Evolutionary conservation across 2,888 invertebrate species (phyloP).

Genomic region (Ptychoptera albimana): DNA sequence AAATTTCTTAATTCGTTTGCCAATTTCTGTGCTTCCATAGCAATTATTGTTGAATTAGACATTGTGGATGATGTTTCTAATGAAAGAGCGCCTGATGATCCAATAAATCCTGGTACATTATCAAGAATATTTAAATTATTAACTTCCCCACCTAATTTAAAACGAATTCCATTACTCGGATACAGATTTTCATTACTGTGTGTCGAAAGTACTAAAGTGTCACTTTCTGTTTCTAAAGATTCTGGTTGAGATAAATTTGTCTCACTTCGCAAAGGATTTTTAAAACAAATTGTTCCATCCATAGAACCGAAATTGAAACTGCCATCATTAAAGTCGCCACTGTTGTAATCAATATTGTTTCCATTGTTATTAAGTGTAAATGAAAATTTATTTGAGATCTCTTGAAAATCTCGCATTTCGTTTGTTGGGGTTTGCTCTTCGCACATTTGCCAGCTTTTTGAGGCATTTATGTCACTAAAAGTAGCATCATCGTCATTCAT

Average conservation of each 20-base stretch:
- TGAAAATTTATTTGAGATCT: too few relatives aligned
- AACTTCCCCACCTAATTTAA: constrained; percentile 25
- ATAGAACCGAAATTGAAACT: too few relatives aligned
- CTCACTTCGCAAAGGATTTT: too few relatives aligned
- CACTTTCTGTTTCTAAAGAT: constrained; percentile 21
- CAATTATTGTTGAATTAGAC: constrained; percentile 54
- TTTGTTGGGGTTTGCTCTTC: constrained; percentile 24
- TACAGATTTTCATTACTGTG: too few relatives aligned
- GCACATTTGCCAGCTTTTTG: constrained; percentile 10
- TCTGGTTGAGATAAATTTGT: constrained; percentile 15
- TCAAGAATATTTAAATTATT: constrained; percentile 15
- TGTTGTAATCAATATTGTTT: too few relatives aligned
- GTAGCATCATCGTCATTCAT: constrained; percentile 30
- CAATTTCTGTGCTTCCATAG: constrained; percentile 57
- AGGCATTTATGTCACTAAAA: constrained; percentile 8
- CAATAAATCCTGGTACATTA: constrained; percentile 11
- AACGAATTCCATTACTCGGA: constrained; percentile 14
- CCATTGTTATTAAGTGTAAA: too few relatives aligned
- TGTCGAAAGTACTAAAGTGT: constrained; percentile 14
- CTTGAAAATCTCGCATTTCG: constrained; percentile 14
- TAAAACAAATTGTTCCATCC: too few relatives aligned
- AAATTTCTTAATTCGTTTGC: constrained; percentile 34
- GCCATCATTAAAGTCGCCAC: too few relatives aligned
- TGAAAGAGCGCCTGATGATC: constrained; percentile 26
- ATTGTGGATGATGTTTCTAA: constrained; percentile 41